A percentile compares a stretch with the other conserved stretches of the same genome.
phyloP scores from a whole-genome alignment of 1,140 invertebrate genomes.

The Aphis gossypii region DNA sequence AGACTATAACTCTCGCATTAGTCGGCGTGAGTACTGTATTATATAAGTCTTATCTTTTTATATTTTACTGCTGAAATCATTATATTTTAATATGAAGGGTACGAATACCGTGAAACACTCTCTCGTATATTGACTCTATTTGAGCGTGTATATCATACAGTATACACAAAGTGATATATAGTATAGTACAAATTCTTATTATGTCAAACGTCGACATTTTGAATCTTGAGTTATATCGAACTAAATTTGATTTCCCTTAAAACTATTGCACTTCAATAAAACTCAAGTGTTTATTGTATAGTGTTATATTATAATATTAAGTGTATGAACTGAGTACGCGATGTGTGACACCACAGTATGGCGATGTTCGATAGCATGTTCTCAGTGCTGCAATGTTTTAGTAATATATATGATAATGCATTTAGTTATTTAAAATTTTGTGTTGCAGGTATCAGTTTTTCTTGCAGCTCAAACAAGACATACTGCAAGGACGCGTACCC shows the following conservation, averaged over 20 bases:
- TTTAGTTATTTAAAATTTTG: background rate
- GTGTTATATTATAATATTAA: background rate
- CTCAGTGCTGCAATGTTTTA: background rate
- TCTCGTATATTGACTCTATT: background rate
- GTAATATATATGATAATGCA: background rate
- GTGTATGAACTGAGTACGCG: background rate
- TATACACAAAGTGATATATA: background rate
- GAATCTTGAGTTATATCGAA: background rate
- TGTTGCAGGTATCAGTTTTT: conserved; percentile 91
- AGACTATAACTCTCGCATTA: background rate
- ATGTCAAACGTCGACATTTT: background rate
- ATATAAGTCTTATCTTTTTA: background rate
- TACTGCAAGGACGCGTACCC: conserved; percentile 86
- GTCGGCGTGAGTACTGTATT: too few species aligned
- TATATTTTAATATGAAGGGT: background rate
- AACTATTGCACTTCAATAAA: background rate
- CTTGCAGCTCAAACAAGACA: conserved; percentile 94
- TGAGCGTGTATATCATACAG: background rate
- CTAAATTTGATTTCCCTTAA: background rate
- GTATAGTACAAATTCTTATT: background rate
- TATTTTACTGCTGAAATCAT: background rate
- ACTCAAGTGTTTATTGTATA: background rate
- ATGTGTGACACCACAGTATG: background rate
- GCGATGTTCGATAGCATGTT: background rate
- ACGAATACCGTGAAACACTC: too few species aligned